These are phyloP conservation scores for Armadillidium nasatum DNA, from an alignment of 1,140 invertebrate species.

Conservation along the genomic window DNA sequence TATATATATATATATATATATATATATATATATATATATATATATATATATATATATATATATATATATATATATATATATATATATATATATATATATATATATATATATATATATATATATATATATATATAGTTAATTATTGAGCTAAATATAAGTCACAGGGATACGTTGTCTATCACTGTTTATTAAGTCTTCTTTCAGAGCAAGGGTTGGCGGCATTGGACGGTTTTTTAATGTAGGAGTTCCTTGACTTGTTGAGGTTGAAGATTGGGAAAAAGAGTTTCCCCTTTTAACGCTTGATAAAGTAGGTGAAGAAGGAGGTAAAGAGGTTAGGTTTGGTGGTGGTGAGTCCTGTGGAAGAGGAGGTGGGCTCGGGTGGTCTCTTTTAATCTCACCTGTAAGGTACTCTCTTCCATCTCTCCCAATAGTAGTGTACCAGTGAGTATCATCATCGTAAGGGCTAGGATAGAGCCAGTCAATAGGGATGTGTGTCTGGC, in stretches of 20 bases:
- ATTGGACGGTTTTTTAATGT: background rate
- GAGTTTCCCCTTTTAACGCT: conserved; percentile 1
- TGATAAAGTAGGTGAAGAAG: background rate
- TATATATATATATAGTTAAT: too few relatives aligned
- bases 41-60: too few relatives aligned
- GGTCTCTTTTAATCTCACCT: background rate
- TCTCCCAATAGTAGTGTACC: conserved; percentile 1
- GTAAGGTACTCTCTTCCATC: background rate
- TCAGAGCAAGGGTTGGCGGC: background rate
- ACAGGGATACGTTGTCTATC: background rate
- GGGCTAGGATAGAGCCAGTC: background rate
- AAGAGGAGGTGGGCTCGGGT: background rate
- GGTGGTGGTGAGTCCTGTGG: background rate
- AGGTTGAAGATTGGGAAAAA: too few relatives aligned
- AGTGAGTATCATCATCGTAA: background rate
- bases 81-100: too few relatives aligned
- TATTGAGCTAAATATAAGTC: background rate
- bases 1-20: too few relatives aligned
- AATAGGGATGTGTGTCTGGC: background rate
- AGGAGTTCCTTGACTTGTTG: background rate
- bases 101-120: too few relatives aligned
- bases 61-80: too few relatives aligned
- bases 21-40: too few relatives aligned
- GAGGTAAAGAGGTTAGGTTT: background rate
- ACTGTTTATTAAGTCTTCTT: background rate